Evolutionary conservation across 64 coral and sea anemone species (phyloP).

Genomic region (Montipora capricornis): DNA sequence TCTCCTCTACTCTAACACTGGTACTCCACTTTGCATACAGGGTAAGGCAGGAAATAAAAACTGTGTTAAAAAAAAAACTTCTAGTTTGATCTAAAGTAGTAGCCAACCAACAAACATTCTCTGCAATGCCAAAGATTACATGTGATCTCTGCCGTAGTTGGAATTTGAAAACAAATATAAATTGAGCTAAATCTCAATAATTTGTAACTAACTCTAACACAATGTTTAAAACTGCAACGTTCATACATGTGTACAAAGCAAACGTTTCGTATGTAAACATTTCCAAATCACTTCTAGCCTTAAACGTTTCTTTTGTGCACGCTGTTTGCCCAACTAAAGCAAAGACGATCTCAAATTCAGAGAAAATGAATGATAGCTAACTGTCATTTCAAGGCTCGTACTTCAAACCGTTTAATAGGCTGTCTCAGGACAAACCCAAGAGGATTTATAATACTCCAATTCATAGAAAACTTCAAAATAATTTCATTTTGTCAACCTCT

Average conservation of each 20-base stretch:
- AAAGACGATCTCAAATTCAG: not conserved
- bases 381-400: not conserved
- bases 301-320: not conserved
- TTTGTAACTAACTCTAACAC: too few relatives aligned
- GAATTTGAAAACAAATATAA: too few relatives aligned
- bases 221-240: too few relatives aligned
- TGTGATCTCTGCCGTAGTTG: too few relatives aligned
- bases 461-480: not conserved
- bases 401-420: not conserved
- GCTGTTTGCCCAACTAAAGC: not conserved
- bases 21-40: not conserved
- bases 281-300: not conserved
- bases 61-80: not conserved
- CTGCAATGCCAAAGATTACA: not conserved
- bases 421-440: not conserved
- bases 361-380: not conserved
- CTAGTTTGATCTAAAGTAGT: not conserved
- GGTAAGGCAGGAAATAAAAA: not conserved
- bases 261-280: not conserved
- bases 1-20: too few relatives aligned
- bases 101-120: not conserved
- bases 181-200: too few relatives aligned
- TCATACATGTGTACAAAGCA: not conserved
- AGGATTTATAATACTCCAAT: too few relatives aligned
- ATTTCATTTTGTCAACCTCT: too few relatives aligned